Base-by-base conservation (phyloP, 2,888 invertebrate genomes). In the Hemistola chrysoprasaria region DNA sequence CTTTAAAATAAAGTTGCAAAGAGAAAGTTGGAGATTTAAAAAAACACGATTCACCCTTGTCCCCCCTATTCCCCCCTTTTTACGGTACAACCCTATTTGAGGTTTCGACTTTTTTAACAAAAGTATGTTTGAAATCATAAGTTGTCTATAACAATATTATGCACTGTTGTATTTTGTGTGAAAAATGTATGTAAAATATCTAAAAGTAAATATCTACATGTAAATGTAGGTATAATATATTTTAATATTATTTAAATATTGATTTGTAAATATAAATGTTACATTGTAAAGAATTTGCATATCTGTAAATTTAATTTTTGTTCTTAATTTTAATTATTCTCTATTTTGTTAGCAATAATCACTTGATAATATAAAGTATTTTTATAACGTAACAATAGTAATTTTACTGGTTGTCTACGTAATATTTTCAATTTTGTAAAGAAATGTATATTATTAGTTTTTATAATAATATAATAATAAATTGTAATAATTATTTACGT, bases 351-450 rank as follows among this genome's bases (percentile, higher is more conserved):
- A 82, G 79, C 68, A 72, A 74, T 76, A 74, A 67, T 47, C 78
- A 76, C 65, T 71, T 53, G 60, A 69, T 65, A n/a, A n/a, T n/a
- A 64, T 75, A 79, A 82, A 77, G 72, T 80, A 76, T 82, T 80
- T 79, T 78, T 79, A 64, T 77, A 78, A 75, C 68, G 76, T 70
- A 50, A 61, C 68, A 60, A 63, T n/a, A n/a, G n/a, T n/a, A n/a
- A n/a, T n/a, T n/a, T n/a, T 66, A 65, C 53, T 70, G 62, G 69
- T 65, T 56, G 58, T 65, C 28, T 40, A 48, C 52, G 71, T 76
- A 74, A 76, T 74, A 70, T 80, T 78, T 76, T 75, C 78, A 78
- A 78, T 72, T 78, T 76, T 86, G 83, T 85, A 86, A 78, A 83
- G 85, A 79, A 84, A 84, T 87, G 86, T 85, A 86, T n/a, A n/a